phyloP scores from a whole-genome alignment of 2,888 invertebrate species.

The Chromoteleia sp. region DNA sequence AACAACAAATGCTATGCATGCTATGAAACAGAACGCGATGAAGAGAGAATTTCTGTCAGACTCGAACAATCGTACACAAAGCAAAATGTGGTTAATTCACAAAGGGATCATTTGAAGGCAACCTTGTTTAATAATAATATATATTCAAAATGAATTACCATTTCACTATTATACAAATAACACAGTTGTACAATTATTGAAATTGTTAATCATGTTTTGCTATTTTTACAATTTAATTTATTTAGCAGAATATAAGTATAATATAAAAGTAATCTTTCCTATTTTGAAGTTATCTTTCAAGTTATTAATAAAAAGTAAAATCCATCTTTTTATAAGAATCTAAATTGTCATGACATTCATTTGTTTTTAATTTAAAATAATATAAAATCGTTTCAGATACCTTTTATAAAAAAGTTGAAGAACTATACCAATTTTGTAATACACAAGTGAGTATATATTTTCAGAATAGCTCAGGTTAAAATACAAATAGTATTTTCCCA shows the following conservation, averaged over 20 bases:
- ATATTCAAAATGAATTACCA: conserved; percentile 25
- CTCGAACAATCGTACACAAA: conserved; percentile 34
- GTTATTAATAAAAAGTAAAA: too few relatives aligned
- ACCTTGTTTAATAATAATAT: conserved; percentile 38
- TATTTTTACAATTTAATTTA: not conserved
- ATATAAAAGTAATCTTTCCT: too few relatives aligned
- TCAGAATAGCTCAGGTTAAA: too few relatives aligned
- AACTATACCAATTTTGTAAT: too few relatives aligned
- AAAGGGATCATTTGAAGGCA: conserved; percentile 44
- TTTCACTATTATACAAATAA: conserved; percentile 18
- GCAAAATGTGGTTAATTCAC: conserved; percentile 47
- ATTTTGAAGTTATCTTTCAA: too few relatives aligned
- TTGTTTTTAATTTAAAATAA: too few relatives aligned
- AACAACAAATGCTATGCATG: conserved; percentile 15
- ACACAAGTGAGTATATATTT: too few relatives aligned
- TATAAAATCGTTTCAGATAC: too few relatives aligned
- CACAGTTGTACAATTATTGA: conserved; percentile 15
- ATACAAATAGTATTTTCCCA: too few relatives aligned
- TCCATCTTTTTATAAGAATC: too few relatives aligned
- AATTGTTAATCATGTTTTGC: conserved; percentile 8
- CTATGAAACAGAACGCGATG: conserved; percentile 39
- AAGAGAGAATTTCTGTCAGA: conserved; percentile 54
- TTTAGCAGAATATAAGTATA: not conserved
- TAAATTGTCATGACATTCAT: too few relatives aligned
- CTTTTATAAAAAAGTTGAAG: too few relatives aligned